A percentile compares a stretch with the other conserved stretches of the same genome.
Conservation (phyloP, 2,113 vertebrate species). For the Halichoerus grypus region DNA sequence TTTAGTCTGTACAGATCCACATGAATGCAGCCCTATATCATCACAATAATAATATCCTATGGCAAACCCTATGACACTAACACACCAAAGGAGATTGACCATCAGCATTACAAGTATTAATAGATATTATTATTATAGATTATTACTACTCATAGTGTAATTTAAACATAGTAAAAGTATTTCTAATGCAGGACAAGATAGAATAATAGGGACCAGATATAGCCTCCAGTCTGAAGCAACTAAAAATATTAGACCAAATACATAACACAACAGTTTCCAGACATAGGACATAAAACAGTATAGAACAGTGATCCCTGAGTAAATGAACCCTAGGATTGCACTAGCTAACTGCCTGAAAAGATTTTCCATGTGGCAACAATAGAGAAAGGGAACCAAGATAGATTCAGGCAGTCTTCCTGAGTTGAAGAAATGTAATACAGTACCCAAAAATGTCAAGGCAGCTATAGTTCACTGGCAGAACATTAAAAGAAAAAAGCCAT, state of each 20-base stretch:
- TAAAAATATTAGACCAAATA: constrained; percentile 20
- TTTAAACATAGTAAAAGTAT: background rate
- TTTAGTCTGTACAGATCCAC: background rate
- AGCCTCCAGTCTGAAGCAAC: background rate
- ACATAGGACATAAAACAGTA: background rate
- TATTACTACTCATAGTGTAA: background rate
- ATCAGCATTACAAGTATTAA: background rate
- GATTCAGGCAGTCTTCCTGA: background rate
- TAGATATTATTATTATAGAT: background rate
- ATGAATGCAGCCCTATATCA: background rate
- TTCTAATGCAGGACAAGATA: background rate
- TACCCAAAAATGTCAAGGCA: background rate
- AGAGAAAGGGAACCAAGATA: background rate
- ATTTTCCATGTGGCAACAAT: background rate
- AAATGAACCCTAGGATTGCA: background rate
- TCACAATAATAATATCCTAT: background rate
- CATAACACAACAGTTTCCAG: background rate
- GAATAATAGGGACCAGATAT: background rate
- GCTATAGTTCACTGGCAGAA: background rate
- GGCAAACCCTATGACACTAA: background rate
- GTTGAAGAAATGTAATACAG: background rate
- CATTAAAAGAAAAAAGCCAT: background rate
- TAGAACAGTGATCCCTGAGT: background rate
- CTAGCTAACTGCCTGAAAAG: background rate
- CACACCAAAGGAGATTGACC: background rate